These are phyloP conservation scores for human DNA, from an alignment of 2,113 vertebrate species.

Conservation along the genomic window DNA sequence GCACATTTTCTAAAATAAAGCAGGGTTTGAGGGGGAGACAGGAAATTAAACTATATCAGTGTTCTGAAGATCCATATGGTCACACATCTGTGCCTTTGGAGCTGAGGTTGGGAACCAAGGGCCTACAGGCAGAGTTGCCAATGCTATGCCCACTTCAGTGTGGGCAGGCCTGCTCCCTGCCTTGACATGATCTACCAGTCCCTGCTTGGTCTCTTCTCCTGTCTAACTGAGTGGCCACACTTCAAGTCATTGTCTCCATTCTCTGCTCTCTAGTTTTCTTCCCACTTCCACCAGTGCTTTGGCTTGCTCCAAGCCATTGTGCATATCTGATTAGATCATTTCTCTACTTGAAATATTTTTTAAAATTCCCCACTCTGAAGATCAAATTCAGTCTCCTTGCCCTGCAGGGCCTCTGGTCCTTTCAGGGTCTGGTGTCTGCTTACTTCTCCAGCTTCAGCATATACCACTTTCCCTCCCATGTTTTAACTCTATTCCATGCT, in stretches of 20 bases:
- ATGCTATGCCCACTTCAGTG: fast-evolving
- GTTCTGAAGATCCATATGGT: background rate
- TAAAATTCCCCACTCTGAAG: background rate
- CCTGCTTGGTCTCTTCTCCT: background rate
- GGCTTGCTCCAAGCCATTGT: background rate
- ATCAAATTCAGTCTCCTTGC: background rate
- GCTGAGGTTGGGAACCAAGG: background rate
- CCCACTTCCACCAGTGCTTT: background rate
- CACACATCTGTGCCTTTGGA: background rate
- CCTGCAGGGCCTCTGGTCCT: background rate
- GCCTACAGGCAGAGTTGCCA: fast-evolving
- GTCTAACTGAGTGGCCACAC: background rate
- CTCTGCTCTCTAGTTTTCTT: background rate
- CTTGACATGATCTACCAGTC: background rate
- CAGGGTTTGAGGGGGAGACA: background rate
- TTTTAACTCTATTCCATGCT: background rate
- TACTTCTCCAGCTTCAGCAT: background rate
- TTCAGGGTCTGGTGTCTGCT: background rate
- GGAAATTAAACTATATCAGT: background rate
- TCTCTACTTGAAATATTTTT: background rate
- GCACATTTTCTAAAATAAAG: background rate
- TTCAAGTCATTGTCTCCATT: background rate
- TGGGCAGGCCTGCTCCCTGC: background rate
- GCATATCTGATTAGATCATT: background rate
- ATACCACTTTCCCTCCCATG: background rate